A percentile compares a stretch with the other conserved stretches of the same genome.
Conservation (phyloP, 1,140 invertebrate genomes). For the Bombus superbus region DNA sequence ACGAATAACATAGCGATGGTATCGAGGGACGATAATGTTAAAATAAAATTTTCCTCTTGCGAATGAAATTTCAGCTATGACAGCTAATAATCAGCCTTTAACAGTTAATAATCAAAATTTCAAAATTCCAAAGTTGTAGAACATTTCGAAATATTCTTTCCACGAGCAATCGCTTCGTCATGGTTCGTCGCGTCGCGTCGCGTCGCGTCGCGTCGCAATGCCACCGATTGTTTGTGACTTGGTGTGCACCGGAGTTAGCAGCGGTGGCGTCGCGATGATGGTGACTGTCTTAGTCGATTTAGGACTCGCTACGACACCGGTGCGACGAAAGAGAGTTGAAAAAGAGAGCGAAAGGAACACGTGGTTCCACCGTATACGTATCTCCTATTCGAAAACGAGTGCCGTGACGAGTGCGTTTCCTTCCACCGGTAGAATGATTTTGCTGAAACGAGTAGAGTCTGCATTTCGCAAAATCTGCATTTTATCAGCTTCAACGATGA, state of each 20-base stretch:
- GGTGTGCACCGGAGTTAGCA: neutral
- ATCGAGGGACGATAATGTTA: neutral
- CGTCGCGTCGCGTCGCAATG: neutral
- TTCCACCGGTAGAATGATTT: slow-evolving; percentile 65
- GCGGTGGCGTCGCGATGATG: slow-evolving; percentile 2
- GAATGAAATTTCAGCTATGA: no score
- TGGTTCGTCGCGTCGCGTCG: neutral
- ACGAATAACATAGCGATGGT: neutral
- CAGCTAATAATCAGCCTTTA: no score
- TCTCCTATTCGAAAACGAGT: slow-evolving; percentile 5
- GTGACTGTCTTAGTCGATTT: slow-evolving; percentile 10
- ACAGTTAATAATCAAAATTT: neutral
- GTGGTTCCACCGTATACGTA: slow-evolving; percentile 10
- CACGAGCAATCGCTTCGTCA: neutral
- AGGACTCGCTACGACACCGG: slow-evolving; percentile 39
- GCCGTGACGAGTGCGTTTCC: slow-evolving; percentile 22
- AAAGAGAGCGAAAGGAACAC: slow-evolving; percentile 50
- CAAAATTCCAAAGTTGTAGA: no score
- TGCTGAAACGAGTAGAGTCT: slow-evolving; percentile 54
- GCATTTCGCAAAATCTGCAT: neutral
- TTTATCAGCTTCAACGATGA: no score
- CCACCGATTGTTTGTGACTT: neutral
- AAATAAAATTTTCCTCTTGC: neutral
- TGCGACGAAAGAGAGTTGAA: slow-evolving; percentile 48
- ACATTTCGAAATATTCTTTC: neutral